Conservation (phyloP, 2,113 vertebrate species). For the Cebus imitator region DNA sequence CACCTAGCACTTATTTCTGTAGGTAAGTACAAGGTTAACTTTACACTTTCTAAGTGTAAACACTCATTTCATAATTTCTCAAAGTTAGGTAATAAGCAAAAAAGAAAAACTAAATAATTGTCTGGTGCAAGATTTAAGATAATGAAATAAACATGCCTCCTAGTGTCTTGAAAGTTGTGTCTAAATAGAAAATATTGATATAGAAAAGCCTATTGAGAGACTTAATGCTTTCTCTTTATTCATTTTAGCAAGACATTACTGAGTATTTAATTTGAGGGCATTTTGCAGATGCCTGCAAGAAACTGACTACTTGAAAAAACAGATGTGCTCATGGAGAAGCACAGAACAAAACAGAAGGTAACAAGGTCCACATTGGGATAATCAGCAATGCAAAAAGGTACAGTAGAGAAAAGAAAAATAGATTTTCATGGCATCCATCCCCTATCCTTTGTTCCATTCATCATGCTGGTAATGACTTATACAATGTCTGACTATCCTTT, state of each 20-base stretch:
- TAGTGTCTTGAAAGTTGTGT: conserved; percentile 64
- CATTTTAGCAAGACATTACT: conserved; percentile 46
- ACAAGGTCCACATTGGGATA: background rate
- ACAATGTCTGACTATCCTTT: conserved; percentile 5
- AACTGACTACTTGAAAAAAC: conserved; percentile 36
- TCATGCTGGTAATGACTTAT: conserved; percentile 29
- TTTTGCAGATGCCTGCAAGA: conserved; percentile 35
- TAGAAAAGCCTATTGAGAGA: background rate
- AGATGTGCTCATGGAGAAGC: conserved; percentile 46
- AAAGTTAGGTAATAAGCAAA: background rate
- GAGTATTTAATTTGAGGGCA: conserved; percentile 61
- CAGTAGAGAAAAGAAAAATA: background rate
- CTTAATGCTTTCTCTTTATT: conserved; percentile 19
- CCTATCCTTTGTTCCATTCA: background rate
- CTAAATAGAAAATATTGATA: conserved; percentile 63
- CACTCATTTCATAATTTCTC: background rate
- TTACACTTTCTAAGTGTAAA: background rate
- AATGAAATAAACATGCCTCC: conserved; percentile 67
- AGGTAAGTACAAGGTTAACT: background rate
- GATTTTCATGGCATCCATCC: background rate
- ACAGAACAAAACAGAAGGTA: conserved; percentile 15
- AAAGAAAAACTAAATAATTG: background rate
- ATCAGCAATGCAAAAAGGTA: background rate
- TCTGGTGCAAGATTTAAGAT: conserved; percentile 46
- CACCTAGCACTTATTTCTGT: background rate